Conservation (phyloP, 2,113 vertebrate species). For the Oryzias curvinotus region DNA sequence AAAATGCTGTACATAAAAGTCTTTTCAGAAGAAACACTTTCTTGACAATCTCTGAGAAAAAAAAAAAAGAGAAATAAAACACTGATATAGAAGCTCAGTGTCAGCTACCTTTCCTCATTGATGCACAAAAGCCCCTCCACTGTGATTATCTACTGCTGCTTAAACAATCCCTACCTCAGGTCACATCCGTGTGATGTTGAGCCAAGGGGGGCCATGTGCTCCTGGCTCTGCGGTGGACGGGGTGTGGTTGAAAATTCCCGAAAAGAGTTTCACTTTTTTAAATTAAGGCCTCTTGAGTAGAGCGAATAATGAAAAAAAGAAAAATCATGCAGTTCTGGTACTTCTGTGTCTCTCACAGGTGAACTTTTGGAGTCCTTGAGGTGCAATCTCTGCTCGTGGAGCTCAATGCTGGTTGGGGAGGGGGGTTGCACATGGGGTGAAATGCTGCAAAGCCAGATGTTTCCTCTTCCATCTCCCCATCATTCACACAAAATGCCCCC, state of each 20-base stretch:
- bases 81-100: constrained; percentile 82
- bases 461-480: constrained; percentile 8
- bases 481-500: neutral
- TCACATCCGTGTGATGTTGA: constrained; percentile 14
- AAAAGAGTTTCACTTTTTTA: constrained; percentile 33
- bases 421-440: neutral
- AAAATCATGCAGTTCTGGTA: constrained; percentile 41
- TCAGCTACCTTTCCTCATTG: constrained; percentile 75
- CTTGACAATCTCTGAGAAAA: constrained; percentile 77
- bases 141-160: constrained; percentile 75
- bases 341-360: constrained; percentile 34
- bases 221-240: constrained; percentile 13
- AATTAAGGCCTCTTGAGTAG: constrained; percentile 74
- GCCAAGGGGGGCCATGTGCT: neutral
- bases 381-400: constrained; percentile 19
- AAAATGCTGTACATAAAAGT: constrained; percentile 78
- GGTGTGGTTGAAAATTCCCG: constrained; percentile 32
- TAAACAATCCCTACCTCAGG: constrained; percentile 60
- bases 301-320: constrained; percentile 34
- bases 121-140: constrained; percentile 70
- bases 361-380: constrained; percentile 28
- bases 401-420: constrained; percentile 1
- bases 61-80: constrained; percentile 55
- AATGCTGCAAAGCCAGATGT: neutral
- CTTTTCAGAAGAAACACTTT: constrained; percentile 71